Evolutionary conservation across 2,888 invertebrate species (phyloP).

Genomic region (Ornithoptera priamus): DNA sequence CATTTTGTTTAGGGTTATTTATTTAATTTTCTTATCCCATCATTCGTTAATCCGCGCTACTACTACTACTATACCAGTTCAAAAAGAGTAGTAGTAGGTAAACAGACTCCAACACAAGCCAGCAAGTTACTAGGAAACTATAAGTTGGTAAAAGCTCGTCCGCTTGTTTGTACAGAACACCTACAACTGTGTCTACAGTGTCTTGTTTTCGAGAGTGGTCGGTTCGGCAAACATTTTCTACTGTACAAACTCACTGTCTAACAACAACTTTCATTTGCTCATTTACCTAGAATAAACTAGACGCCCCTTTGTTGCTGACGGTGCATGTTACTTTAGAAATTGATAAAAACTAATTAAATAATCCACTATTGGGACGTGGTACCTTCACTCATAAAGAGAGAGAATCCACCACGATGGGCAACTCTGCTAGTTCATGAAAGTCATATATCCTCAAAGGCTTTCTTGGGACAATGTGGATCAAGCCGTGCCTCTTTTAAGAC

Average conservation of each 20-base stretch:
- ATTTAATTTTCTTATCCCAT: too few relatives aligned
- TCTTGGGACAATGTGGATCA: too few relatives aligned
- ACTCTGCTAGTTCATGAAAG: too few relatives aligned
- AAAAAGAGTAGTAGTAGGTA: constrained; percentile 14
- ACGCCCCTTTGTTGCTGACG: background rate
- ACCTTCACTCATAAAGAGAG: too few relatives aligned
- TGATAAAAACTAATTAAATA: too few relatives aligned
- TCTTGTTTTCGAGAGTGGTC: constrained; percentile 22
- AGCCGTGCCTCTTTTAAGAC: too few relatives aligned
- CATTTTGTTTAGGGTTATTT: too few relatives aligned
- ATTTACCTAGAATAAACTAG: constrained; percentile 16
- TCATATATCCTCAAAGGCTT: too few relatives aligned
- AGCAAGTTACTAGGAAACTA: constrained; percentile 67
- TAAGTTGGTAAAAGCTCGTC: constrained; percentile 39
- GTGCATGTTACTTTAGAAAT: too few relatives aligned
- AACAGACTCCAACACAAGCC: constrained; percentile 58
- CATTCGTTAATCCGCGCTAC: too few relatives aligned
- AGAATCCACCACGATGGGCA: background rate
- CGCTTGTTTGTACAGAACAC: constrained; percentile 30
- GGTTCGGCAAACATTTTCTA: constrained; percentile 26
- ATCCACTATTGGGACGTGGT: too few relatives aligned
- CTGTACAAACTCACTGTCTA: constrained; percentile 23
- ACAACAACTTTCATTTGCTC: constrained; percentile 26
- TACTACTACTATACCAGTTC: background rate
- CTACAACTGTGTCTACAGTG: constrained; percentile 24